Evolutionary conservation across 2,797 vertebrate species (phyloP), one percentile per base, ranked within the genome.

Genomic region (Trachops cirrhosus): DNA sequence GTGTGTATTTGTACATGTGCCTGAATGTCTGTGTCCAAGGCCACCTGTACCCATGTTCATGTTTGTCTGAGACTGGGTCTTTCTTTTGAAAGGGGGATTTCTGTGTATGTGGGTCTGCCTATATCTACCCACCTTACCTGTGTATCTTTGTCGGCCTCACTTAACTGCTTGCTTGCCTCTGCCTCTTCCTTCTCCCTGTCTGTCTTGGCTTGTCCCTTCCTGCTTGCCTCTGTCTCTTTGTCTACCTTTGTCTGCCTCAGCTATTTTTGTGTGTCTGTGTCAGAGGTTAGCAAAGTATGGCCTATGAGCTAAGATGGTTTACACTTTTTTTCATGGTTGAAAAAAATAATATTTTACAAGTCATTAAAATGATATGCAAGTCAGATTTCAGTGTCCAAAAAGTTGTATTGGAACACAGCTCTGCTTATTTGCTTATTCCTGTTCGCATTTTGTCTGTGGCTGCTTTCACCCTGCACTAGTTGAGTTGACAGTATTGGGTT

Each of bases 271-370:
- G 15, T 54, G 8, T 89, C 62, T 93, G 0, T 84, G 64, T 86
- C 46, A 86, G 62, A 64, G 62, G 44, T 91, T 50, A 86, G 52
- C 22, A 79, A 82, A 79, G 50, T 80, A 26, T 75, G 34, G 34
- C 67, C 59, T 16, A 34, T 54, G 39, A 92, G 21, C 68, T 93
- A 88, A 87, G 73, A 74, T 86, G 39, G n/a, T 74, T 93, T 92
- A 94, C 19, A 85, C 82, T 92, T 96, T 96, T 96, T 94, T 87
- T 85, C 93, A 88, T 62, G 18, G 29, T 50, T 88, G 29, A 29
- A 46, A 84, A 90, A 86, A 64, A 85, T 79, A 73, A 11, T 68
- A 89, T 73, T 92, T 92, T 26, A 88, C 74, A 57, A 91, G 67
- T 93, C 15, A 4, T 85, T 39, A 92, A 94, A 96, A 93, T 85